These are phyloP conservation scores for Marmota monax DNA, from an alignment of 2,113 vertebrate genomes.

Conservation along the genomic window DNA sequence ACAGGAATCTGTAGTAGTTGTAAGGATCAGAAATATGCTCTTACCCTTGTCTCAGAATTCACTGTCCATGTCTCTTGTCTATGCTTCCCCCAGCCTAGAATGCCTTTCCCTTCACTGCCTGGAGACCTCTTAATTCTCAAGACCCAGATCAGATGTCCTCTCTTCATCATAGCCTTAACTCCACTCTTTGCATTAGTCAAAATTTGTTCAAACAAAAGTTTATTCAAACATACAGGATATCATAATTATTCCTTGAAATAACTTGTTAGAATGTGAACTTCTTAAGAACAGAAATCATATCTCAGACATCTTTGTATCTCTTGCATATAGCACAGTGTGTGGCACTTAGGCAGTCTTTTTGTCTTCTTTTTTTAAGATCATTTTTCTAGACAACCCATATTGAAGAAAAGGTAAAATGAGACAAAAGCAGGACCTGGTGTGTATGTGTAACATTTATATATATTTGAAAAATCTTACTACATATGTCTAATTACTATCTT, in stretches of 20 bases:
- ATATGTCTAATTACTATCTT: conserved; percentile 51
- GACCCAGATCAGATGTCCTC: background rate
- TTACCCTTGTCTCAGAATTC: background rate
- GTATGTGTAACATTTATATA: background rate
- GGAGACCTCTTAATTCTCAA: background rate
- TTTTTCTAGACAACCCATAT: background rate
- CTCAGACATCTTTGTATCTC: background rate
- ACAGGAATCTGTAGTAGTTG: too few relatives aligned
- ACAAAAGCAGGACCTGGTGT: background rate
- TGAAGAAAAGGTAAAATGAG: background rate
- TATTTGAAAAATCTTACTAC: background rate
- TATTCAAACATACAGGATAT: background rate
- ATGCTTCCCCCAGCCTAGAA: background rate
- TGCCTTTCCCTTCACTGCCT: background rate
- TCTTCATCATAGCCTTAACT: background rate
- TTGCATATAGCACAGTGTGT: background rate
- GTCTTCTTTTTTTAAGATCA: background rate
- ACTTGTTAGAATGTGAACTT: background rate
- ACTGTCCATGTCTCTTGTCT: background rate
- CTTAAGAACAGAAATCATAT: background rate
- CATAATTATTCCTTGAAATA: background rate
- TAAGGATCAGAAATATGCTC: background rate
- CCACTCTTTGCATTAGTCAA: background rate
- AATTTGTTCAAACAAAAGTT: background rate
- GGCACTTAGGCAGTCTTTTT: background rate